Conservation (phyloP, 1,140 invertebrate species). For the Anoplolepis gracilipes region DNA sequence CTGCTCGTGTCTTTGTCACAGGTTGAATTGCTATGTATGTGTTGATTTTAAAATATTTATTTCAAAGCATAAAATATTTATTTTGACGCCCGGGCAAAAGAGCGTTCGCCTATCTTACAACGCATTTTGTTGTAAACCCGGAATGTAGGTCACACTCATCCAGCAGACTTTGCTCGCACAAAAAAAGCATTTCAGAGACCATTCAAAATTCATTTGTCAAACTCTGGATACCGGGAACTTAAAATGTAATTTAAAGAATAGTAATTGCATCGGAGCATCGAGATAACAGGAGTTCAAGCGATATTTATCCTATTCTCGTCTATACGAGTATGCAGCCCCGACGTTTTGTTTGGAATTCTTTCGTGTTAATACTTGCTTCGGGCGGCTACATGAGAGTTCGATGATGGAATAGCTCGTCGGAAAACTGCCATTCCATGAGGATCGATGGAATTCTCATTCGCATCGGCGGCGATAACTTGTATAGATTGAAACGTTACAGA, state of each 20-base stretch:
- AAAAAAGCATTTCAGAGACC: conserved; percentile 4
- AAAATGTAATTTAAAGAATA: not conserved
- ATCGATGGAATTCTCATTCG: conserved; percentile 7
- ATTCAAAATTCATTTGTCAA: conserved; percentile 46
- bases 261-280: not conserved
- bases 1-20: not conserved
- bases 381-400: not conserved
- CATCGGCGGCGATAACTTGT: not conserved
- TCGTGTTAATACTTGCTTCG: conserved; percentile 20
- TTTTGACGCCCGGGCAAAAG: not conserved
- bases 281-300: not conserved
- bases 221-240: not conserved
- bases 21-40: not conserved
- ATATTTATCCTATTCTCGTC: not conserved
- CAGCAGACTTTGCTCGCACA: not conserved
- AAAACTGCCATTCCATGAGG: not conserved
- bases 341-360: conserved; percentile 20
- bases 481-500: not conserved
- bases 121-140: not conserved
- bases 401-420: conserved; percentile 29
- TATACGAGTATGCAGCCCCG: not conserved
- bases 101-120: not conserved
- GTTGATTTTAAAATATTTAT: conserved; percentile 40
- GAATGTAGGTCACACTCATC: not conserved
- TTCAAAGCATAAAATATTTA: not conserved